Percentiles rank a stretch among this genome's conserved stretches.
Evolutionary conservation across 2,113 vertebrate genomes (phyloP).

Genomic region (Colinus virginianus): DNA sequence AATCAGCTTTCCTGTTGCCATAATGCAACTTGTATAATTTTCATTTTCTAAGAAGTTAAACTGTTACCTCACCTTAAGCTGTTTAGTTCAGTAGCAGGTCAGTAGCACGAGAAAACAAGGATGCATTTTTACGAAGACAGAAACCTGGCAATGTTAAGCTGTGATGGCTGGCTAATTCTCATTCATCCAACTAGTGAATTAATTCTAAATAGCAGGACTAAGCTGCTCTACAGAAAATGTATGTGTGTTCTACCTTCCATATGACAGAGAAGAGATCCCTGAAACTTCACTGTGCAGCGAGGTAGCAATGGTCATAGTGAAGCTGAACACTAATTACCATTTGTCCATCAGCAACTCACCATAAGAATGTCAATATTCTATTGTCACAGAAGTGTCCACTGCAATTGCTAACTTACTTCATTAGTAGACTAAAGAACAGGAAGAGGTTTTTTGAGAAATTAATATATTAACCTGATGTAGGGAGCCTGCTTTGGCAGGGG

Average conservation of each 20-base stretch:
- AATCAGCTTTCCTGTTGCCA: not conserved
- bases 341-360: not conserved
- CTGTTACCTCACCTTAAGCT: not conserved
- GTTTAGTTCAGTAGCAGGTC: not conserved
- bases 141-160: not conserved
- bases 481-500: too few species aligned
- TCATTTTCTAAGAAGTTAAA: not conserved
- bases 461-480: not conserved
- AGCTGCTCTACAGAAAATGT: not conserved
- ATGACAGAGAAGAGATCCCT: not conserved
- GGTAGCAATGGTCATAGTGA: not conserved
- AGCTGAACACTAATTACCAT: not conserved
- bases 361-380: not conserved
- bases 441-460: not conserved
- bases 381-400: not conserved
- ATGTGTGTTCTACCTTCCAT: not conserved
- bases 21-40: not conserved
- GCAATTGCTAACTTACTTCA: not conserved
- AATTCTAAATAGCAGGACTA: not conserved
- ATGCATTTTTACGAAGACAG: not conserved
- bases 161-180: rapidly evolving
- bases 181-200: not conserved
- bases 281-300: not conserved
- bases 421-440: not conserved
- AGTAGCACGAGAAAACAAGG: not conserved